Evolutionary conservation across 2,888 invertebrate species (phyloP).

Genomic region (Pogonocherus hispidulus): DNA sequence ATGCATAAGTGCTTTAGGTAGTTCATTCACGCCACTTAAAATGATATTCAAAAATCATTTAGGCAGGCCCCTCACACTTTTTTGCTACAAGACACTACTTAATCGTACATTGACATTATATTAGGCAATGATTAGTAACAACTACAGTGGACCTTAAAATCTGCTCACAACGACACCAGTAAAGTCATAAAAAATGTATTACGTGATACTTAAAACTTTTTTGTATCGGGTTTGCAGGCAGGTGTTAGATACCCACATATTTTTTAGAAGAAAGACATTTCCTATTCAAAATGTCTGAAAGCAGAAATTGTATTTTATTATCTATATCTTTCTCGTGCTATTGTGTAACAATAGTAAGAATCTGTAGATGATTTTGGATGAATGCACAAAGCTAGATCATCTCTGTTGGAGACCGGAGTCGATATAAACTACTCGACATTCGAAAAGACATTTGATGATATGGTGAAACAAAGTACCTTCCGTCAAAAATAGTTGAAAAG

Average conservation of each 20-base stretch:
- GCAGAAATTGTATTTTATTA: background rate
- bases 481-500: no score
- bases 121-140: background rate
- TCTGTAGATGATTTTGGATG: conserved; percentile 15
- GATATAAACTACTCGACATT: conserved; percentile 2
- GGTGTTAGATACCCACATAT: background rate
- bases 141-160: background rate
- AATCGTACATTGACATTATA: background rate
- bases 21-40: no score
- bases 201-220: background rate
- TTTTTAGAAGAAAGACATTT: background rate
- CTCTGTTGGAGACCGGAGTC: conserved; percentile 23
- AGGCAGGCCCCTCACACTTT: no score
- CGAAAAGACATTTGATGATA: no score
- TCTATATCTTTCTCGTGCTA: background rate
- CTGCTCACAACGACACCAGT: background rate
- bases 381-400: conserved; percentile 7
- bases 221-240: no score
- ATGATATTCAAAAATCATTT: no score
- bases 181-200: background rate
- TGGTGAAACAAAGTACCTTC: no score
- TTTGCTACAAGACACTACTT: background rate
- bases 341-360: conserved; percentile 19
- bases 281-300: background rate
- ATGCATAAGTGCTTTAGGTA: no score